Evolutionary conservation across 2,113 vertebrate species (phyloP), one percentile per base, ranked within the genome.

Genomic region (Rhipidura dahli): DNA sequence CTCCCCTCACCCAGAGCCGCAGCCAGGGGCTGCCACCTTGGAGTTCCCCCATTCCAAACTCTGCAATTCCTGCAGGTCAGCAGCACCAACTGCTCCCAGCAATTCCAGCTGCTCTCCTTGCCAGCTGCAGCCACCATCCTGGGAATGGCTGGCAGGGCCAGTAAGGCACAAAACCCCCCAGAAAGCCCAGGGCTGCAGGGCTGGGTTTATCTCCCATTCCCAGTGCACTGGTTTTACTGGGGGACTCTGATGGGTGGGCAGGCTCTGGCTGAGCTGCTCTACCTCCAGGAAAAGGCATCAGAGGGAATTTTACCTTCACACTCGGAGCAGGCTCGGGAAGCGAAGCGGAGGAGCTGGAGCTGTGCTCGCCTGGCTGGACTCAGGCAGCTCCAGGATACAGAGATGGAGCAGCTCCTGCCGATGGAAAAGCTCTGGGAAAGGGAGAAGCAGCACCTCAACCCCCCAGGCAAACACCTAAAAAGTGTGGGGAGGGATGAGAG

Each of bases 21-120:
- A 97, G 92, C 94, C 63, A 57, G 72, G n/a, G 85, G 78, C 94
- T 63, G 54, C 79, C 87, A 91, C 94, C 82, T 91, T 87, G 96
- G 90, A 93, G 64, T 90, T 91, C 87, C 94, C 95, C 87, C 82
- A 22, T 94, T 97, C 96, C 89, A 94, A 95, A 39, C 39, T 39
- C 39, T 39, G 94, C 97, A 97, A 97, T 97, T 97, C 97, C 95
- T 91, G 91, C 96, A 97, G 98, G 97, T 97, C 97, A 95, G 40
- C 89, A 94, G 96, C 97, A 97, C 93, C 96, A 96, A 97, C 97
- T 97, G 96, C 97, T 97, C 98, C 86, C n/a, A 91, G 96, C 94
- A 75, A 71, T 94, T 96, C 97, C 98, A 95, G 97, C 97, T 97
- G 97, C 96, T 98, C 47, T 49, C 6, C 47, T 24, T 13, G 96